Base-by-base conservation (phyloP, 2,113 vertebrate species). In the Gasterosteus aculeatus region DNA sequence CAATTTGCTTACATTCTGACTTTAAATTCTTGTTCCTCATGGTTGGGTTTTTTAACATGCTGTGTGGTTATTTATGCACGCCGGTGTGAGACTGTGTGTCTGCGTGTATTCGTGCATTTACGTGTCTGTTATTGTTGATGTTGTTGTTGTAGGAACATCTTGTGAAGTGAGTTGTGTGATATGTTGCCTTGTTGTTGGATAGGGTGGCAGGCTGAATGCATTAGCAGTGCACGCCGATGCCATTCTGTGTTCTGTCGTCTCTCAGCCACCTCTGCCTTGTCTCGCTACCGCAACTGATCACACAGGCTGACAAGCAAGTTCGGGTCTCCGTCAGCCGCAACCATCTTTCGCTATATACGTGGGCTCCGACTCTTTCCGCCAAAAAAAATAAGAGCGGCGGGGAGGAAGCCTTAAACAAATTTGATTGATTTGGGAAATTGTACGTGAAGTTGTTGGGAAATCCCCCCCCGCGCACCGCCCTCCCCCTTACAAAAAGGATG, bases 111-210 rank as follows among this genome's bases (percentile, higher is more conserved):
- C 64, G 69, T 49, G 59, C 77, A 33, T 84, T 75, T 90, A 65
- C 68, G 5, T 82, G 78, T 88, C 84, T 89, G 90, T 87, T 84
- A 78, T 82, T 89, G 89, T 85, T 75, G 85, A 82, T 84, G 89
- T 78, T 81, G 86, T 84, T 86, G 76, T 88, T 87, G 91, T 89
- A 89, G 85, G 90, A 85, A 89, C 80, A 86, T 90, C 87, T 90
- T 91, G 84, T 93, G 92, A 92, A 90, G 89, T 87, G 87, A 89
- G 79, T 89, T 84, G 89, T 89, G 86, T 91, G 91, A 93, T 92
- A 87, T 86, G 82, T 73, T 78, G 83, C 91, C 92, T 94, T 93
- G 90, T 93, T 93, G 93, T 92, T 93, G 89, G 79, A 92, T 91
- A 86, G 62, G 69, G 83, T 92, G 92, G 89, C 88, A 90, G 89